Evolutionary conservation across 2,113 vertebrate species (phyloP).

Genomic region (Triplophysa tibetana): DNA sequence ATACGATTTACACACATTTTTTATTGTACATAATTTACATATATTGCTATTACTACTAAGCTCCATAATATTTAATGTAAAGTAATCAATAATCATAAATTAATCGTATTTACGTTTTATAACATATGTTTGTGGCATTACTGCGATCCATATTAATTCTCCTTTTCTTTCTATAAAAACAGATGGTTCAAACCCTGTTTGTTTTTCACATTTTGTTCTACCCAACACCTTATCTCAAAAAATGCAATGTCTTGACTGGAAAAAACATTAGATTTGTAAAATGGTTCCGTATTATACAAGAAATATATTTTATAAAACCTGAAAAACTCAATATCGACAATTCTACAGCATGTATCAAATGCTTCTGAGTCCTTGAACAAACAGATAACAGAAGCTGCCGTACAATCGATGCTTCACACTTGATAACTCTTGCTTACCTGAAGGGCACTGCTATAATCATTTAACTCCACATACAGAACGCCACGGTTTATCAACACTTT

Average conservation of each 20-base stretch:
- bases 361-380: not conserved
- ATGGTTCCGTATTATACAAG: not conserved
- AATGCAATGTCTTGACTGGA: not conserved
- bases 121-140: not conserved
- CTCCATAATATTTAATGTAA: not conserved
- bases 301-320: not conserved
- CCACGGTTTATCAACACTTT: slow-evolving; percentile 77
- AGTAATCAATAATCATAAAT: not conserved
- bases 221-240: no score
- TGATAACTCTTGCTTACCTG: slow-evolving; percentile 64
- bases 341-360: not conserved
- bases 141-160: not conserved
- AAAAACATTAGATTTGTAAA: not conserved
- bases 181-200: no score
- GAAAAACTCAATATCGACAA: not conserved
- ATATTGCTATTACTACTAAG: not conserved
- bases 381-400: not conserved
- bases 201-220: no score
- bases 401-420: not conserved
- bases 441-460: slow-evolving; percentile 66
- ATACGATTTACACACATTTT: not conserved
- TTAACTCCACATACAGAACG: slow-evolving; percentile 69
- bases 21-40: not conserved
- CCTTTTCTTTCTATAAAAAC: no score
- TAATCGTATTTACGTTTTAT: no score